Evolutionary conservation across 64 coral and sea anemone genomes (phyloP).

Genomic region (Pachyseris speciosa): DNA sequence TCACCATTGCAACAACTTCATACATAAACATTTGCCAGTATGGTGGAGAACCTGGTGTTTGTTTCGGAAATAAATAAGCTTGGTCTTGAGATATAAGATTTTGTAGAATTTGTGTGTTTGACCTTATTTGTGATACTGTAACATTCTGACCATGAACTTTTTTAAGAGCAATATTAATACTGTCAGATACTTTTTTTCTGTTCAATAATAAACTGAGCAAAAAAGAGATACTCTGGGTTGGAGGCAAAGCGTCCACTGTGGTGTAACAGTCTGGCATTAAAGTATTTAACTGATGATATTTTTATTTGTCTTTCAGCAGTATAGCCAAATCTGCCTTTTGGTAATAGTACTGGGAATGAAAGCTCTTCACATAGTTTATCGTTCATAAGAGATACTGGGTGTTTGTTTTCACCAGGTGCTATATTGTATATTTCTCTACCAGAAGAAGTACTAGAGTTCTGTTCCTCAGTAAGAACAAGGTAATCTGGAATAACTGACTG

Average conservation of each 20-base stretch:
- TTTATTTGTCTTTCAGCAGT: slow-evolving; percentile 50
- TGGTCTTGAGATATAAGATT: slow-evolving; percentile 56
- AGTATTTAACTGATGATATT: slow-evolving; percentile 56
- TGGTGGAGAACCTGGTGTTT: slow-evolving; percentile 41
- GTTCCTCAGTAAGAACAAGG: not conserved
- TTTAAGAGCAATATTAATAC: slow-evolving; percentile 25
- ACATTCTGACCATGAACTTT: slow-evolving; percentile 47
- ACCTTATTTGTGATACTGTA: slow-evolving; percentile 24
- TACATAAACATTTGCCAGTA: slow-evolving; percentile 60
- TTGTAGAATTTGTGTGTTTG: not conserved
- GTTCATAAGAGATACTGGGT: slow-evolving; percentile 34
- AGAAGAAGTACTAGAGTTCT: not conserved
- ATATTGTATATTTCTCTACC: slow-evolving; percentile 43
- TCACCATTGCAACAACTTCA: slow-evolving; percentile 39
- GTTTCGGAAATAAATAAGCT: slow-evolving; percentile 49
- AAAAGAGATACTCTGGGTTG: slow-evolving; percentile 32
- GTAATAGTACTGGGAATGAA: slow-evolving; percentile 65
- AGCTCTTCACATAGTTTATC: slow-evolving; percentile 72
- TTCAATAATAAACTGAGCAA: no score
- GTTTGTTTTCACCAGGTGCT: slow-evolving; percentile 57
- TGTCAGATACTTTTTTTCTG: slow-evolving; percentile 45
- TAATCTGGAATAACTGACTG: slow-evolving; percentile 56
- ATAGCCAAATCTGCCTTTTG: slow-evolving; percentile 63
- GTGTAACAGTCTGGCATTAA: slow-evolving; percentile 46
- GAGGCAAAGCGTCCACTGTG: slow-evolving; percentile 5